Evolutionary conservation across 2,888 invertebrate species (phyloP).

Genomic region (Chesias legatella): DNA sequence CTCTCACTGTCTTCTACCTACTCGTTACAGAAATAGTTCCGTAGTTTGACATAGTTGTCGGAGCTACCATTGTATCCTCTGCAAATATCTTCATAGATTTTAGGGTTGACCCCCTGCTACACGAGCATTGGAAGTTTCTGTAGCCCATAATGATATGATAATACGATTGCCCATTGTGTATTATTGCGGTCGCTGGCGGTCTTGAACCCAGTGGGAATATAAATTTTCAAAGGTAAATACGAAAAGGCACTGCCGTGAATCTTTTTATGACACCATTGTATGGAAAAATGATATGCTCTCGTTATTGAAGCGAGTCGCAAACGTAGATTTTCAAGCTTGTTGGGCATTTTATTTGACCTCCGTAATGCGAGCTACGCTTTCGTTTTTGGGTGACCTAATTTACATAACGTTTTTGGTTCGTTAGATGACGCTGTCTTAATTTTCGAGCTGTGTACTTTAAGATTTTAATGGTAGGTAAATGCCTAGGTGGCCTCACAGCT

Average conservation of each 20-base stretch:
- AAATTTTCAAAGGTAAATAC: slow-evolving; percentile 74
- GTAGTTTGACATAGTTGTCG: too few species aligned
- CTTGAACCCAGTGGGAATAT: slow-evolving; percentile 66
- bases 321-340: slow-evolving; percentile 44
- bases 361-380: slow-evolving; percentile 5
- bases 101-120: background rate
- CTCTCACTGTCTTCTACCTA: too few species aligned
- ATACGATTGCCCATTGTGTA: slow-evolving; percentile 73
- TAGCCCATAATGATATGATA: slow-evolving; percentile 67
- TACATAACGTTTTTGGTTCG: background rate
- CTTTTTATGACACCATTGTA: slow-evolving; percentile 63
- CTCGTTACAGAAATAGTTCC: too few species aligned
- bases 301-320: slow-evolving; percentile 47
- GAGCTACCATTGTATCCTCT: too few species aligned
- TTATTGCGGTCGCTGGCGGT: slow-evolving; percentile 63
- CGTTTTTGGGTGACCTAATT: background rate
- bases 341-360: slow-evolving; percentile 30
- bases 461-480: too few species aligned
- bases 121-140: slow-evolving; percentile 32
- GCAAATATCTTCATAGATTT: too few species aligned
- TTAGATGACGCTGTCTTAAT: background rate
- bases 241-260: slow-evolving; percentile 62
- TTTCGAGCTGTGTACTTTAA: background rate
- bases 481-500: too few species aligned
- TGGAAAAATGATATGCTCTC: slow-evolving; percentile 58